phyloP scores from a whole-genome alignment of 2,113 vertebrate species.

The Pycnonotus jocosus region DNA sequence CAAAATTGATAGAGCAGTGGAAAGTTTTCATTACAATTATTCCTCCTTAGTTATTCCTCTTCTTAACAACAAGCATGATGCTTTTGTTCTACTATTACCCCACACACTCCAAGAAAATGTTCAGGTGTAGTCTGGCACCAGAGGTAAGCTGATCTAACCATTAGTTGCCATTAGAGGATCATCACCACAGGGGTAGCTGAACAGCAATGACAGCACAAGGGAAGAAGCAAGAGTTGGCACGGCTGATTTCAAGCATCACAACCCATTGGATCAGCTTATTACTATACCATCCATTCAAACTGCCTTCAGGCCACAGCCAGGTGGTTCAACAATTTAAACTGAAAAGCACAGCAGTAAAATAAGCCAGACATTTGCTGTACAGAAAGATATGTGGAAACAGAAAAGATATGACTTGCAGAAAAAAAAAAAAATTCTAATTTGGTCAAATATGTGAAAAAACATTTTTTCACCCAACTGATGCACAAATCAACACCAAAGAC shows the following conservation, averaged over 20 bases:
- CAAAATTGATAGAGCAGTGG: neutral
- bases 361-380: neutral
- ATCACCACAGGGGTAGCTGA: neutral
- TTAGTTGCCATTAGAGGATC: neutral
- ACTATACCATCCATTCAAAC: neutral
- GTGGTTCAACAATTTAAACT: conserved; percentile 7
- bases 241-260: neutral
- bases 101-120: neutral
- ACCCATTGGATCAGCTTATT: conserved; percentile 4
- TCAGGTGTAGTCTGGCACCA: neutral
- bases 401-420: neutral
- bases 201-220: neutral
- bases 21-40: neutral
- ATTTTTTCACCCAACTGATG: neutral
- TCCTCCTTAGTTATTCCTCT: neutral
- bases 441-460: neutral
- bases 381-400: neutral
- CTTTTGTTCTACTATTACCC: neutral
- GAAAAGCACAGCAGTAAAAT: neutral
- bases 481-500: neutral
- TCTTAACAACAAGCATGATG: neutral
- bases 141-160: neutral
- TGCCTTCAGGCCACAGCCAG: neutral
- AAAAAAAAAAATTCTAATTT: neutral
- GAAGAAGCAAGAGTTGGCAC: neutral